Evolutionary conservation across 2,888 invertebrate species (phyloP), one percentile per base, ranked within the genome.

Genomic region (Ormyrus rosae): DNA sequence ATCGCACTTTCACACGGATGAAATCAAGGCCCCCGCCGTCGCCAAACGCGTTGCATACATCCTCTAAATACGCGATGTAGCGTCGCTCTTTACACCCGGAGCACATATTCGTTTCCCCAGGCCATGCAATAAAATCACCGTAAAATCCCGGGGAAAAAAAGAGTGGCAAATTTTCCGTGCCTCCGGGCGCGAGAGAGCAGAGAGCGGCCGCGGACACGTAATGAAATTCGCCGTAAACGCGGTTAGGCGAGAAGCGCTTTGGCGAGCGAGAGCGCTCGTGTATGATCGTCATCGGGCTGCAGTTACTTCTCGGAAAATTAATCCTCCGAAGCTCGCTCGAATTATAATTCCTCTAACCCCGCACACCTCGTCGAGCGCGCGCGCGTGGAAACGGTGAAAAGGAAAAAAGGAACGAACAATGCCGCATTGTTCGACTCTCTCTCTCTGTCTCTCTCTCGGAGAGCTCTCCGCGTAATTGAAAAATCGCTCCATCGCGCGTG

Each of bases 401-500:
- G 19, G 1, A 19, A 19, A 19, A 19, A 69, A 77, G 8, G 48
- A 60, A 51, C 11, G 64, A 81, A 81, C 67, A 74, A 81, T 69
- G 64, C 58, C 3, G 55, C 61, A 78, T 74, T 74, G 78, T 81
- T 58, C 60, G 60, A 65, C 81, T 77, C 58, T 11, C 19, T 65
- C 71, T 46, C 77, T 67, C 58, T 70, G 72, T 55, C 69, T 64
- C 74, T 19, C 19, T 2, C 1, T 2, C 19, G 19, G 2, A 19
- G 19, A 19, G 19, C 65, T 56, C 61, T 11, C 53, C 50, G 11
- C 67, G 45, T 82, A 84, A 83, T 83, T 83, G 85, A 85, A 85
- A 85, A 84, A 85, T 84, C 69, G 84, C 80, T 75, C 73, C 55
- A 58, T 74, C 75, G 76, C 80, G 74, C 53, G 6, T n/a, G 50